Base-by-base conservation (phyloP, 2,888 invertebrate species). In the Morpho helenor region DNA sequence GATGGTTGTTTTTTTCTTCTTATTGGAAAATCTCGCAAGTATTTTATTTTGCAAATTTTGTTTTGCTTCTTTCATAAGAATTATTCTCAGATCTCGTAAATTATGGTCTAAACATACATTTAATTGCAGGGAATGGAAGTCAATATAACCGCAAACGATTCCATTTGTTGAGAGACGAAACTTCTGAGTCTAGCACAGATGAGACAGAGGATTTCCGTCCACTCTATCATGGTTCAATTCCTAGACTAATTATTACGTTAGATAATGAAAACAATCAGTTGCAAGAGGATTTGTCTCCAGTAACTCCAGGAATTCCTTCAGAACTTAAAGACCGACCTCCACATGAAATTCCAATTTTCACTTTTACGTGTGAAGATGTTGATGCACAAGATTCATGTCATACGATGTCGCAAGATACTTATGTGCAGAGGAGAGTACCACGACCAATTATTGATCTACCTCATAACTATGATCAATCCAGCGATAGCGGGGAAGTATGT, bases 341-440 rank as follows among this genome's bases (percentile, higher is more conserved):
- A 3, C 73, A 80, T 0, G 82, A 81, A 2, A 84, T 88, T 10
- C 88, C 89, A 0, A 75, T 89, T 3, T 90, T 90, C 63, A 84
- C 88, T 0, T 89, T 89, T 63, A 89, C 88, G 0, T 89, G 89
- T 62, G 89, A 87, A 59, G 90, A 89, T 64, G 84, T 80, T 55
- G 88, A 89, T 57, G 85, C 82, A 47, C 72, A 64, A 52, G 66
- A 74, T 2, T 67, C 71, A 40, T 72, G 67, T 53, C 73, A 77
- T 55, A 66, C 70, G 0, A 61, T 47, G 23, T 61, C 68, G 42
- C 72, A 70, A 56, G 74, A 77, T 31, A 75, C 73, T 6, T 64
- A 76, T 46, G 69, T 72, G 7, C 72, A 73, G 2, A 59, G 67
- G 7, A 75, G 75, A 9, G 62, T 70, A 8, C 76, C 82, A 2